phyloP scores from a whole-genome alignment of 2,797 vertebrate species.

The Todus mexicanus region DNA sequence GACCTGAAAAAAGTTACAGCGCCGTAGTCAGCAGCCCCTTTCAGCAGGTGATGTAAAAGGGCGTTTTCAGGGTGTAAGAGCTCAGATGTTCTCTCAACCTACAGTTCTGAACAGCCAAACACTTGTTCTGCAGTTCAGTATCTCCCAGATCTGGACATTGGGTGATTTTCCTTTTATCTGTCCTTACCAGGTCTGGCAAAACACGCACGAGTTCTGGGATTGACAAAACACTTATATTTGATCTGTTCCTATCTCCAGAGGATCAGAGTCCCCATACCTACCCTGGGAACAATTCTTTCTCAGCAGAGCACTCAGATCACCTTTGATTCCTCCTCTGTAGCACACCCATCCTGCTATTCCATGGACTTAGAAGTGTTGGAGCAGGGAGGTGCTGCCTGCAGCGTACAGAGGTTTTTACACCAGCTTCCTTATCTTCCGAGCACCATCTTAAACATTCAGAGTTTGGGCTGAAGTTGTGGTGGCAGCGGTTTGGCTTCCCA shows the following conservation, averaged over 20 bases:
- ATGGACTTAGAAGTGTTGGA: background rate
- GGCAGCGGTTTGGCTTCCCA: background rate
- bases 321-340: background rate
- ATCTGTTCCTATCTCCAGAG: background rate
- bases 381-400: rapidly evolving
- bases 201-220: background rate
- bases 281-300: background rate
- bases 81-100: background rate
- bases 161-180: background rate
- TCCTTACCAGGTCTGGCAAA: background rate
- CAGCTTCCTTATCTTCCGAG: background rate
- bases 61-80: background rate
- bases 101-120: background rate
- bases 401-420: background rate
- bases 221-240: background rate
- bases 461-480: background rate
- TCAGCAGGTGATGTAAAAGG: background rate
- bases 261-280: background rate
- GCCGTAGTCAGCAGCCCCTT: background rate
- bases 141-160: background rate
- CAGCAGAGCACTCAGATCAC: background rate
- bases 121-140: background rate
- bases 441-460: background rate
- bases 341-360: background rate
- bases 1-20: background rate